phyloP scores from a whole-genome alignment of 2,888 invertebrate genomes.

The Chymomyza caudatula region DNA sequence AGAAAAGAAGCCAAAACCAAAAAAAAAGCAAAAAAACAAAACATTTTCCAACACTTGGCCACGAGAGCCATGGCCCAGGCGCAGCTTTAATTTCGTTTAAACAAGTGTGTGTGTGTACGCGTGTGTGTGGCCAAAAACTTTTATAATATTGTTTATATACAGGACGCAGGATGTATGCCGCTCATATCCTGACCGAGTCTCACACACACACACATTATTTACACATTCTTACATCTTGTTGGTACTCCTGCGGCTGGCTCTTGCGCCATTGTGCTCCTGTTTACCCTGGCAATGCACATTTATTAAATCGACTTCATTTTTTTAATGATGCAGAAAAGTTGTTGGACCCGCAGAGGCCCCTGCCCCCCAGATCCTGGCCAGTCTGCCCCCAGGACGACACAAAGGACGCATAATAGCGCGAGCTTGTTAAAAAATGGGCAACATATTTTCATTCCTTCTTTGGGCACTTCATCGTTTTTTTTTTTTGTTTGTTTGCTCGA shows the following conservation, averaged over 20 bases:
- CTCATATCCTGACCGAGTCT: neutral
- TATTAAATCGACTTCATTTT: conserved; percentile 68
- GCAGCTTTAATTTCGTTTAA: conserved; percentile 16
- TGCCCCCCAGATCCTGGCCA: neutral
- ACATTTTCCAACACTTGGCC: neutral
- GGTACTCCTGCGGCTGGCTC: neutral
- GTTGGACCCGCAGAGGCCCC: neutral
- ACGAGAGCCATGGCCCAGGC: neutral
- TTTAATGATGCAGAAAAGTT: conserved; percentile 64
- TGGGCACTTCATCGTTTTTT: conserved; percentile 34
- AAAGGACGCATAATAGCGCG: conserved; percentile 21
- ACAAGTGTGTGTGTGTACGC: conserved; percentile 2
- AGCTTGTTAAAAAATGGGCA: conserved; percentile 27
- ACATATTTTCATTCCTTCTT: conserved; percentile 37
- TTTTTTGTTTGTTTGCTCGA: neutral
- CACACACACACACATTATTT: neutral
- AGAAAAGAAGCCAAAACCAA: conserved; percentile 13
- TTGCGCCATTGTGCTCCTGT: conserved; percentile 13
- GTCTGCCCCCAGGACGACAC: conserved; percentile 5
- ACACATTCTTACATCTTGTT: conserved; percentile 4
- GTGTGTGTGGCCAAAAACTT: conserved; percentile 10
- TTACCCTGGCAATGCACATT: conserved; percentile 56
- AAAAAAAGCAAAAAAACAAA: conserved; percentile 8
- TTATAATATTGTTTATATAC: conserved; percentile 15
- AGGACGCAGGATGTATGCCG: conserved; percentile 16